Base-by-base conservation (phyloP, 2,888 invertebrate species). In the Anthophora plumipes region DNA sequence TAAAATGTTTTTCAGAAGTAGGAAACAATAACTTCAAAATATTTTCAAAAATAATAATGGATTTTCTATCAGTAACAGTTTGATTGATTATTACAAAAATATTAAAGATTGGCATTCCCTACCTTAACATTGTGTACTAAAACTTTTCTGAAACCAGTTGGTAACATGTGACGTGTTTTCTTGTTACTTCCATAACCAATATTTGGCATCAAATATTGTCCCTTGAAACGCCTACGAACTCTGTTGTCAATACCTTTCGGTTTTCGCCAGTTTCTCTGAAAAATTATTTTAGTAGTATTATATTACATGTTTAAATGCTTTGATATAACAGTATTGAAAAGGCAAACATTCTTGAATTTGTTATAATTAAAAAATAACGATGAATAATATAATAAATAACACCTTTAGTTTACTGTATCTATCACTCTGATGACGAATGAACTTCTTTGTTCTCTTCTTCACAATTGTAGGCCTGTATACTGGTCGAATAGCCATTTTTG, bases 221-320 rank as follows among this genome's bases (percentile, higher is more conserved):
- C 99, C 97, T 99, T 99, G 95, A 99, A 99, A 90, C 99, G 96
- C 94, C 99, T 97, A 90, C 99, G 97, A 64, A 99, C 99, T 94
- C 99, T 96, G 96, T 99, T 99, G 95, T 99, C 99, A 94, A 99
- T 99, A 98, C 99, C 99, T 95, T 99, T 99, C 25, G 99, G 99
- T 95, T 99, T 99, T 93, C 99, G 97, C 99, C 99, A 99, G 96
- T 98, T 98, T 89, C 97, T 96, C 98, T 98, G 37, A 75, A 83
- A 76, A 69, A 64, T 60, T 64, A n/a, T 52, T 74, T 67, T 20
- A 14, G 54, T 20, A 25, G 7, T 22, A 43, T 20, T 43, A 68
- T 11, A 6, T 8, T 37, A 63, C 8, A 20, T n/a, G 52, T 31
- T 17, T 20, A 11, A 11, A 1, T 39, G 37, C 2, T 17, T 7